phyloP scores from a whole-genome alignment of 2,888 invertebrate species.

The Harpagoxenus sublaevis region DNA sequence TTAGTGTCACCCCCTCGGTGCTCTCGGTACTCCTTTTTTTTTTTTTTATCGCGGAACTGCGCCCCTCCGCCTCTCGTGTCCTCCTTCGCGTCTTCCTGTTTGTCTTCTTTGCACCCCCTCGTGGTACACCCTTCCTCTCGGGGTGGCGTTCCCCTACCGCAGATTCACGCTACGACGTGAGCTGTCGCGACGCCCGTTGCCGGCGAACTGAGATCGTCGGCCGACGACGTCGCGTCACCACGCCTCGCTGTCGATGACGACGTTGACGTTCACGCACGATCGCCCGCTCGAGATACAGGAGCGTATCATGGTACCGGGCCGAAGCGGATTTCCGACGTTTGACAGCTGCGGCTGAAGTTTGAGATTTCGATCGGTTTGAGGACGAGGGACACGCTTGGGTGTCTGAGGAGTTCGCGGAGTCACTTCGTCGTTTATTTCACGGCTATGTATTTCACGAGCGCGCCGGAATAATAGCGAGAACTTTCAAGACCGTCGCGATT shows the following conservation, averaged over 20 bases:
- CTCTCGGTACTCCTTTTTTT: not conserved
- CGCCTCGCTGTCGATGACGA: slow-evolving; percentile 47
- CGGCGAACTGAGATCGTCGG: slow-evolving; percentile 41
- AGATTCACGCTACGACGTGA: not conserved
- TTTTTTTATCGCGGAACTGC: slow-evolving; percentile 20
- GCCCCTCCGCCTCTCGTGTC: slow-evolving; percentile 53
- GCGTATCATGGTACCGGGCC: slow-evolving; percentile 24
- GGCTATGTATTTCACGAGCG: no score
- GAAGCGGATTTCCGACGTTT: slow-evolving; percentile 8
- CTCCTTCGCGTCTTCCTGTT: slow-evolving; percentile 21
- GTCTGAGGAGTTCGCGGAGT: slow-evolving; percentile 11
- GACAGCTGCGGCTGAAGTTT: slow-evolving; percentile 35
- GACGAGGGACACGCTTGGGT: no score
- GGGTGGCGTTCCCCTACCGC: not conserved
- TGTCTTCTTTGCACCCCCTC: not conserved
- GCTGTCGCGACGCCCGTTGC: slow-evolving; percentile 33
- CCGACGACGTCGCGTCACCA: slow-evolving; percentile 44
- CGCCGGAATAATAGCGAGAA: not conserved
- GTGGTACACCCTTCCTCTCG: no score
- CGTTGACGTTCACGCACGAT: slow-evolving; percentile 34
- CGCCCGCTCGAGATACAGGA: slow-evolving; percentile 31
- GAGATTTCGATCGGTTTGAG: slow-evolving; percentile 8
- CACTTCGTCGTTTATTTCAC: slow-evolving; percentile 18
- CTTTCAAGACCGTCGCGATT: not conserved
- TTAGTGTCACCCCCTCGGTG: not conserved